phyloP scores from a whole-genome alignment of 2,888 invertebrate species.

The Stomorhina lunata region DNA sequence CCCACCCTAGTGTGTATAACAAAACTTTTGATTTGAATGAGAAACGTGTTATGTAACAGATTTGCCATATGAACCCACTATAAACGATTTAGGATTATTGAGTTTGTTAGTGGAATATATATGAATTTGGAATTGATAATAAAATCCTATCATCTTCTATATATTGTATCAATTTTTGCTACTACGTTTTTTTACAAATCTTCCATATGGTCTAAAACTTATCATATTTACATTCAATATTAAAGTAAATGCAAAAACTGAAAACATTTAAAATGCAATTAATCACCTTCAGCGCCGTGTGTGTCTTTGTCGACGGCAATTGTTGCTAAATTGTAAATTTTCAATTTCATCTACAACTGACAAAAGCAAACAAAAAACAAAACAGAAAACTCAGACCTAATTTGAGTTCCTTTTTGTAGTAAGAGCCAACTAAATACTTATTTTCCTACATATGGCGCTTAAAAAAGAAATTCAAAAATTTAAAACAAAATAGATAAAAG shows the following conservation, averaged over 20 bases:
- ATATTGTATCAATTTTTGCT: too few species aligned
- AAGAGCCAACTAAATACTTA: neutral
- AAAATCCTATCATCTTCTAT: too few species aligned
- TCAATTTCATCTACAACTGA: conserved; percentile 65
- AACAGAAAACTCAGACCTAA: conserved; percentile 13
- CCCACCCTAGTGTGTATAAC: too few species aligned
- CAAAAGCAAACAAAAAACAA: neutral
- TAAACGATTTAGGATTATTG: too few species aligned
- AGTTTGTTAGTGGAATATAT: too few species aligned
- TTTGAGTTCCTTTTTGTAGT: neutral
- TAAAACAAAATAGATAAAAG: neutral
- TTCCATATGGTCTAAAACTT: too few species aligned
- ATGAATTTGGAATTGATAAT: too few species aligned
- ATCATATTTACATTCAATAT: conserved; percentile 4
- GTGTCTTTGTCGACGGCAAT: conserved; percentile 67
- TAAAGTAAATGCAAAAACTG: conserved; percentile 24
- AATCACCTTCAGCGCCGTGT: conserved; percentile 72
- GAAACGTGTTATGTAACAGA: too few species aligned
- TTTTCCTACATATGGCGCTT: neutral
- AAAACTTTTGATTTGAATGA: too few species aligned
- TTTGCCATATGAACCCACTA: too few species aligned
- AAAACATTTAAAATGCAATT: conserved; percentile 79
- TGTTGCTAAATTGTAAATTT: conserved; percentile 70
- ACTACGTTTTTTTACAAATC: too few species aligned
- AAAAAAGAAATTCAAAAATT: neutral